phyloP scores from a whole-genome alignment of 1,140 invertebrate species.

The Bombus waltoni region DNA sequence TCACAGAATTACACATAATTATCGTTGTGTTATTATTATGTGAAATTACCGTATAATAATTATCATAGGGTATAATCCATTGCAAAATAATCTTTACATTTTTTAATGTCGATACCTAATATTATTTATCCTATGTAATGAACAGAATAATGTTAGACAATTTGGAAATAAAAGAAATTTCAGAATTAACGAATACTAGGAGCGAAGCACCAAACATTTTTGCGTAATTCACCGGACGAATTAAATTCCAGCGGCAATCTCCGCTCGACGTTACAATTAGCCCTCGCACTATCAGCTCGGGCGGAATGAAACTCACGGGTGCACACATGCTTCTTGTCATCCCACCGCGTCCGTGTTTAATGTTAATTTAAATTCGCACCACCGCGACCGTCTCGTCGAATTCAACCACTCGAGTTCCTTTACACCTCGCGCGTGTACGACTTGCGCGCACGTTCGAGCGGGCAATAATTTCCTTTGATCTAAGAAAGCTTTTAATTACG shows the following conservation, averaged over 20 bases:
- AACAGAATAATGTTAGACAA: neutral
- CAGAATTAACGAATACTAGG: neutral
- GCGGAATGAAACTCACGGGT: neutral
- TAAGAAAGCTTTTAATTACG: slow-evolving; percentile 42
- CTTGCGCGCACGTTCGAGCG: slow-evolving; percentile 10
- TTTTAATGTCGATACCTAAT: no score
- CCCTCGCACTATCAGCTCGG: slow-evolving; percentile 6
- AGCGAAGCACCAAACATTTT: neutral
- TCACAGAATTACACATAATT: no score
- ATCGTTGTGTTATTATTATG: neutral
- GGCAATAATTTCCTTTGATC: slow-evolving; percentile 33
- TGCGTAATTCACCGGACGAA: neutral
- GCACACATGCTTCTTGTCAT: neutral
- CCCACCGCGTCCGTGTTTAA: neutral
- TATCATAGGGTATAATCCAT: no score
- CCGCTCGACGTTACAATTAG: neutral
- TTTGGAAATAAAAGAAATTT: neutral
- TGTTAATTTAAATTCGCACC: slow-evolving; percentile 22
- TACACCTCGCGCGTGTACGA: slow-evolving; percentile 1
- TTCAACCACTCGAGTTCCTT: neutral
- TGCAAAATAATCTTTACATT: no score
- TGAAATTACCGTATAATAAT: no score
- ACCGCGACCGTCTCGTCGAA: neutral
- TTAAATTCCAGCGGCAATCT: neutral
- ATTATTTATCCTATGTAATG: no score